Evolutionary conservation across 2,113 vertebrate species (phyloP).

Genomic region (Platanista minor): DNA sequence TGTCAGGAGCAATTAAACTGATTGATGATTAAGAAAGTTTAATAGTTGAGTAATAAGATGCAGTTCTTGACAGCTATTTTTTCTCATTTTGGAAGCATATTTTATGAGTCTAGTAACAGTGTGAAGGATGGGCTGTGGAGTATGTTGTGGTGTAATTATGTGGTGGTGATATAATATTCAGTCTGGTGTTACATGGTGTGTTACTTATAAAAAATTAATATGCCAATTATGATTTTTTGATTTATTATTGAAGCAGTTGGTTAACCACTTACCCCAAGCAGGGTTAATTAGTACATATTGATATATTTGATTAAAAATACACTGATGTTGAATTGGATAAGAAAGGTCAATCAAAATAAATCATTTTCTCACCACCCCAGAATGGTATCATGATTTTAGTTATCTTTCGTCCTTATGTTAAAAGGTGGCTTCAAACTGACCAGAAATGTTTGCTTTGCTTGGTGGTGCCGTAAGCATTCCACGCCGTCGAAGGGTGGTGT

Average conservation of each 20-base stretch:
- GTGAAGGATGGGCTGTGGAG: constrained; percentile 48
- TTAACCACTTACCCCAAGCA: constrained; percentile 57
- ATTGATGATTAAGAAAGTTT: constrained; percentile 74
- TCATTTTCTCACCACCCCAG: background rate
- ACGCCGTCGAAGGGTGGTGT: rapidly evolving
- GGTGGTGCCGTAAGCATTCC: rapidly evolving
- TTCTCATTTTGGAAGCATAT: constrained; percentile 63
- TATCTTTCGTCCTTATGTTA: rapidly evolving
- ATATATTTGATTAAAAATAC: constrained; percentile 26
- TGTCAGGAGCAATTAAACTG: constrained; percentile 74
- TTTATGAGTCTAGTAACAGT: constrained; percentile 68
- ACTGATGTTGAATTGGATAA: background rate
- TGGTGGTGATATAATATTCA: constrained; percentile 25
- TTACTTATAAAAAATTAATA: constrained; percentile 66
- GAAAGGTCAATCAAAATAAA: background rate
- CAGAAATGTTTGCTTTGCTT: rapidly evolving
- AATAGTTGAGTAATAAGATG: constrained; percentile 78
- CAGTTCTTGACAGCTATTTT: constrained; percentile 67
- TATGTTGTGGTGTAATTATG: constrained; percentile 52
- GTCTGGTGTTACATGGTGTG: constrained; percentile 26
- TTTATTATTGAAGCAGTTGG: constrained; percentile 57
- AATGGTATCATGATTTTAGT: rapidly evolving
- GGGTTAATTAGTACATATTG: constrained; percentile 60
- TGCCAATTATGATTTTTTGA: constrained; percentile 55
- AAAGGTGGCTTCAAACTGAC: background rate